A percentile compares a stretch with the other conserved stretches of the same genome.
Conservation (phyloP, 2,888 invertebrate species). For the Acleris emargana region DNA sequence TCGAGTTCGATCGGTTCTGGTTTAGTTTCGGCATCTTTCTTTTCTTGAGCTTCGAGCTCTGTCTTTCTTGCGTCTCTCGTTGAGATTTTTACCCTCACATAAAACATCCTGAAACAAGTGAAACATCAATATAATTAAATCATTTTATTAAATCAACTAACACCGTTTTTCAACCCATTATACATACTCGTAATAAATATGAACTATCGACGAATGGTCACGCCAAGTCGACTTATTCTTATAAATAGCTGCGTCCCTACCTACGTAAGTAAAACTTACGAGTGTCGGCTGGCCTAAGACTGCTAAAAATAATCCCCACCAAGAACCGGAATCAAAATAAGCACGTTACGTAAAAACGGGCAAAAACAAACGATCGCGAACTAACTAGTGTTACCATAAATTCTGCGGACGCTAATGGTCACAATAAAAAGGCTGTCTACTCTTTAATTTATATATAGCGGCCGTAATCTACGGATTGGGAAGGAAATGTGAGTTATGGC, state of each 20-base stretch:
- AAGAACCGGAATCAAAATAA: constrained; percentile 26
- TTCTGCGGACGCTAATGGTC: constrained; percentile 50
- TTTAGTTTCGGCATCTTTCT: constrained; percentile 7
- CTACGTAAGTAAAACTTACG: no score
- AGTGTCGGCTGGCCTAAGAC: no score
- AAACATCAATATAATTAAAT: not conserved
- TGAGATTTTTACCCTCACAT: not conserved
- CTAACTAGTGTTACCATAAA: constrained; percentile 48
- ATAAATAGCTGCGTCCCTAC: no score
- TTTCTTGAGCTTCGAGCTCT: constrained; percentile 16
- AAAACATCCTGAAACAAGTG: constrained; percentile 8
- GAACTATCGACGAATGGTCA: no score
- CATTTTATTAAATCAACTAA: not conserved
- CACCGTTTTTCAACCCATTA: no score
- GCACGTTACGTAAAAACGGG: constrained; percentile 35
- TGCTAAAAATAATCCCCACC: constrained; percentile 6
- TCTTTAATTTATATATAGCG: constrained; percentile 39
- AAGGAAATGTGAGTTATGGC: constrained; percentile 32
- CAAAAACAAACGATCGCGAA: constrained; percentile 42
- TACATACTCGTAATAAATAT: no score
- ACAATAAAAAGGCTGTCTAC: constrained; percentile 45
- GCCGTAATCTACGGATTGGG: constrained; percentile 35
- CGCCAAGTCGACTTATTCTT: no score
- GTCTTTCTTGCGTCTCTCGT: constrained; percentile 1
- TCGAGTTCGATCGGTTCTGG: no score